Evolutionary conservation across 2,113 vertebrate species (phyloP), one percentile per base, ranked within the genome.

Genomic region (Amia ocellicauda): DNA sequence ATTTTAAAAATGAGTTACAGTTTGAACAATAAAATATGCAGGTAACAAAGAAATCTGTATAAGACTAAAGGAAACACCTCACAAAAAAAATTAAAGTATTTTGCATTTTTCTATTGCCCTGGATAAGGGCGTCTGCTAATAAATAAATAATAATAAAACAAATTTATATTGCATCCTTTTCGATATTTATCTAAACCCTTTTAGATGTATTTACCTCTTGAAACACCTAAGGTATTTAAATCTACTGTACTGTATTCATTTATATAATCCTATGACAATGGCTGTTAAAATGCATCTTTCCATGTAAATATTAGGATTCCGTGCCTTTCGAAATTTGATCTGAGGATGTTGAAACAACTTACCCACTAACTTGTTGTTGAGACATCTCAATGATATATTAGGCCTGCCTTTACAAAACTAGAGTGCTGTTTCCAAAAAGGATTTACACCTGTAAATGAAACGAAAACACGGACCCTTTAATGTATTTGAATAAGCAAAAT

Each of bases 1-100:
- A 79, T 45, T 23, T 73, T 71, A 68, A 85, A 80, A 83, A 84
- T 75, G 76, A 85, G 77, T 85, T 75, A 84, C 77, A 78, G 71
- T 57, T 10, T 55, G 80, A 85, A 89, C 87, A 88, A 88, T 86
- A 87, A 82, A 87, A 90, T 87, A 84, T 87, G 84, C 81, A 78
- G 80, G 84, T 82, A 69, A 72, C 31, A 36, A 36, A 36, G 31
- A 7, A 11, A 5, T 36, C 11, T 36, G 31, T 11, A 36, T 36
- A 1, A 36, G 31, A 11, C 31, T 36, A 36, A 36, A 36, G 11
- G 11, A 36, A 2, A 11, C n/a, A n/a, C n/a, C n/a, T 36, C 11
- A 11, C 31, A 36, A 36, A 7, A 7, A n/a, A 11, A 36, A 36
- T 36, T 36, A 36, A 36, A 36, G 31, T 36, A 11, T 36, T 5